Conservation (phyloP, 2,797 vertebrate genomes). For the Aplochiton taeniatus region DNA sequence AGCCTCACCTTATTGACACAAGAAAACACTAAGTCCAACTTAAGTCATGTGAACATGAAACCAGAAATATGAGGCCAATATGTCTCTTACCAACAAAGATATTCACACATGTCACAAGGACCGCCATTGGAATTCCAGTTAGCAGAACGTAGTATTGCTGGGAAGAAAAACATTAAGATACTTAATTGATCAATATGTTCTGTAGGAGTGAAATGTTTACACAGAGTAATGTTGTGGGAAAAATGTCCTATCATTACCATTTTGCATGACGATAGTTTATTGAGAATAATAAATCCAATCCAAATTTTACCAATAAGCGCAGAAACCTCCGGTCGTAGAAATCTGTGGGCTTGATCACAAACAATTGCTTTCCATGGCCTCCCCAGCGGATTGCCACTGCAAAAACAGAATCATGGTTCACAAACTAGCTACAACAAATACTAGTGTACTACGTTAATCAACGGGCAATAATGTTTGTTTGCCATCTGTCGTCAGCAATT, state of each 20-base stretch:
- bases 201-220: background rate
- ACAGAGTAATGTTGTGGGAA: no score
- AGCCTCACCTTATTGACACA: slow-evolving; percentile 79
- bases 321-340: slow-evolving; percentile 90
- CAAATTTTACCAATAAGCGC: slow-evolving; percentile 79
- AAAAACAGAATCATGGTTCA: slow-evolving; percentile 41
- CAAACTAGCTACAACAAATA: background rate
- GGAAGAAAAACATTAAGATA: slow-evolving; percentile 13
- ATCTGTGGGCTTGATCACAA: slow-evolving; percentile 80
- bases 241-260: background rate
- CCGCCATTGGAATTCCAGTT: slow-evolving; percentile 83
- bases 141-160: slow-evolving; percentile 86
- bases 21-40: slow-evolving; percentile 12
- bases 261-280: background rate
- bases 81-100: slow-evolving; percentile 86
- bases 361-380: slow-evolving; percentile 86
- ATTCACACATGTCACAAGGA: slow-evolving; percentile 82
- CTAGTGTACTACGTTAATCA: no score
- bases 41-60: background rate
- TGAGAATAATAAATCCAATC: background rate
- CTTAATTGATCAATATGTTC: background rate
- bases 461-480: no score
- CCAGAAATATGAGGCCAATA: background rate
- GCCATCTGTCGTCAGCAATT: no score
- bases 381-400: slow-evolving; percentile 85